Percentiles rank a stretch among this genome's conserved stretches.
Conservation (phyloP, 2,888 invertebrate genomes). For the Polyommatus icarus region DNA sequence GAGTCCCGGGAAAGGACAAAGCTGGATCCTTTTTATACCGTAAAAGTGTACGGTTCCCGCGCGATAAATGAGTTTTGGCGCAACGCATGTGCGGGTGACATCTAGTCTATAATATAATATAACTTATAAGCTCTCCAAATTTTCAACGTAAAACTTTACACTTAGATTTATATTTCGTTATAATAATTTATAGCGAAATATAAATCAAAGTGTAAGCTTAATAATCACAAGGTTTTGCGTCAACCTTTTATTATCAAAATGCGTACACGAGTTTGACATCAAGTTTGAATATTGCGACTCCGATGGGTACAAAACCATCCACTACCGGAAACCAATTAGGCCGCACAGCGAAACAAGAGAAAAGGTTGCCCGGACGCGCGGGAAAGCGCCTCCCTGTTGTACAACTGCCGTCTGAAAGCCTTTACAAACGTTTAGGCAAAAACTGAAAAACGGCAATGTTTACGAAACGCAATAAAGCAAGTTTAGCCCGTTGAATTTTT, state of each 20-base stretch:
- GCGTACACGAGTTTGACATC: not conserved
- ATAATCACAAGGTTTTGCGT: not conserved
- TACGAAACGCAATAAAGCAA: not conserved
- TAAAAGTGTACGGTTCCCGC: too few relatives aligned
- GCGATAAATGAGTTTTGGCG: too few relatives aligned
- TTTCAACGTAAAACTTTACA: too few relatives aligned
- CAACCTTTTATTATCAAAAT: not conserved
- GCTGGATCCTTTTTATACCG: too few relatives aligned
- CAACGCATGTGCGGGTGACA: too few relatives aligned
- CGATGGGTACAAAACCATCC: not conserved
- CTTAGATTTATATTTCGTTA: not conserved
- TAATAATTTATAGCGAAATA: too few relatives aligned
- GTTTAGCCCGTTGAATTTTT: not conserved
- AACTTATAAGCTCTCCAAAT: too few relatives aligned
- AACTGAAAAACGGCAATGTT: not conserved
- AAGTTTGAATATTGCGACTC: not conserved
- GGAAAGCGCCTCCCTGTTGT: not conserved
- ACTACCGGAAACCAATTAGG: slow-evolving; percentile 17
- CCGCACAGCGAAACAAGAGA: slow-evolving; percentile 2
- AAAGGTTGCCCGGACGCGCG: slow-evolving; percentile 12
- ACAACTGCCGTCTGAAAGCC: slow-evolving; percentile 6
- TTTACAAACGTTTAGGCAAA: slow-evolving; percentile 6
- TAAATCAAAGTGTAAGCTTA: too few relatives aligned
- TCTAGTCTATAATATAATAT: too few relatives aligned
- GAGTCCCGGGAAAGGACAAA: too few relatives aligned